These are phyloP conservation scores for Dasysyrphus tricinctus DNA, from an alignment of 2,888 invertebrate genomes.

Conservation along the genomic window DNA sequence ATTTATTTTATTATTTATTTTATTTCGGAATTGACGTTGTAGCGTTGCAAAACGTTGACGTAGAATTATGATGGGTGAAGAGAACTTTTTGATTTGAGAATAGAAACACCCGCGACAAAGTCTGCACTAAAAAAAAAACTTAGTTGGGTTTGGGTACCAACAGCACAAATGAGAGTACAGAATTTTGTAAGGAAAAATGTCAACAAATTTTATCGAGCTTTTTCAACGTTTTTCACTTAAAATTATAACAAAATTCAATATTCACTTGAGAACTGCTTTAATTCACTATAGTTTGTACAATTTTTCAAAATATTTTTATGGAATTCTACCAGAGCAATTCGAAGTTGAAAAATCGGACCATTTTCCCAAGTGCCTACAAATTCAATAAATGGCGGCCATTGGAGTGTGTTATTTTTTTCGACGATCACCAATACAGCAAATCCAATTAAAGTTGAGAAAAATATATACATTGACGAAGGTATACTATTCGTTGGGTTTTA, in stretches of 20 bases:
- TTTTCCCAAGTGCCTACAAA: constrained; percentile 76
- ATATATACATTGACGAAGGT: constrained; percentile 71
- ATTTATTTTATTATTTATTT: constrained; percentile 27
- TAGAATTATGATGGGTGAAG: constrained; percentile 42
- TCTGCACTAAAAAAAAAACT: constrained; percentile 66
- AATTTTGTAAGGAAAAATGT: constrained; percentile 75
- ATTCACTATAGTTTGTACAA: constrained; percentile 70
- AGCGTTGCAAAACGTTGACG: constrained; percentile 55
- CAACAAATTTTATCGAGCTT: constrained; percentile 76
- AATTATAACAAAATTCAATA: constrained; percentile 64
- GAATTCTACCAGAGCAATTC: constrained; percentile 67
- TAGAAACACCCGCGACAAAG: constrained; percentile 74
- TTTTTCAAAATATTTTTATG: constrained; percentile 66
- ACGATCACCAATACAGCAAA: constrained; percentile 75
- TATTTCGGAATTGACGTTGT: constrained; percentile 37
- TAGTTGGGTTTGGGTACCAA: constrained; percentile 65
- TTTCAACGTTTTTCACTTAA: constrained; percentile 68
- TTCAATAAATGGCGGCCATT: constrained; percentile 78
- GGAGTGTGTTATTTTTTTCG: constrained; percentile 76
- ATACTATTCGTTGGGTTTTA: constrained; percentile 49
- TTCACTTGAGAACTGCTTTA: constrained; percentile 70
- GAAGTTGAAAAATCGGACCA: constrained; percentile 74
- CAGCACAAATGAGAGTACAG: constrained; percentile 57
- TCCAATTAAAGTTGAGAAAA: constrained; percentile 75
- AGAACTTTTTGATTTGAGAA: constrained; percentile 52